Base-by-base conservation (phyloP, 2,888 invertebrate genomes). In the Hyposoter didymator region DNA sequence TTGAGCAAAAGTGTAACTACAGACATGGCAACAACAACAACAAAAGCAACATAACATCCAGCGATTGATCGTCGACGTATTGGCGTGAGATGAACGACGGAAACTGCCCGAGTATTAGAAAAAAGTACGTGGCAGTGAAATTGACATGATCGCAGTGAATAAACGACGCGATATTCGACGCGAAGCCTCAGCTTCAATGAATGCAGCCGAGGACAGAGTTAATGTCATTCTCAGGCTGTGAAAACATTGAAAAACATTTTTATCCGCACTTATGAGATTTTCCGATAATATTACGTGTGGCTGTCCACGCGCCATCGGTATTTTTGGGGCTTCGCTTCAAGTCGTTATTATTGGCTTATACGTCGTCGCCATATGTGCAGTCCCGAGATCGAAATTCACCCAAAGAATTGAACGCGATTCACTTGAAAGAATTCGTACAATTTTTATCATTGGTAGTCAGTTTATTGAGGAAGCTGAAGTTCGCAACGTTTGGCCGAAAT, bases 341-440 rank as follows among this genome's bases (percentile, higher is more conserved):
- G 14, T 5, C 28, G 12, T 59, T 59, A 28, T 59, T 59, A 59
- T 59, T 28, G 59, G 59, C 59, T 59, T 59, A 59, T 59, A 28
- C 59, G 28, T 59, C 14, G 59, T 28, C 59, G n/a, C n/a, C n/a
- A n/a, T n/a, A 28, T 59, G 14, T 28, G 4, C 59, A 28, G 28
- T 5, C 28, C 49, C 2, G 19, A 52, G 49, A 7, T 52, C 3
- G 2, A 59, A 59, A 59, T 28, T 14, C 4, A 14, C 5, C 5
- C 12, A 59, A 14, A 4, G 22, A 28, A 28, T 59, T 28, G 12
- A 28, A 28, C 4, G 28, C 4, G 28, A 59, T 14, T 12, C 1
- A 14, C 28, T 28, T 59, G 5, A 10, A 28, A 28, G 5, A 28
- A 28, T 28, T 59, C 28, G 59, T 28, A 6, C 28, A 28, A 14